These are phyloP conservation scores for Chascanopsetta lugubris DNA, from an alignment of 2,113 vertebrate species.

Conservation along the genomic window DNA sequence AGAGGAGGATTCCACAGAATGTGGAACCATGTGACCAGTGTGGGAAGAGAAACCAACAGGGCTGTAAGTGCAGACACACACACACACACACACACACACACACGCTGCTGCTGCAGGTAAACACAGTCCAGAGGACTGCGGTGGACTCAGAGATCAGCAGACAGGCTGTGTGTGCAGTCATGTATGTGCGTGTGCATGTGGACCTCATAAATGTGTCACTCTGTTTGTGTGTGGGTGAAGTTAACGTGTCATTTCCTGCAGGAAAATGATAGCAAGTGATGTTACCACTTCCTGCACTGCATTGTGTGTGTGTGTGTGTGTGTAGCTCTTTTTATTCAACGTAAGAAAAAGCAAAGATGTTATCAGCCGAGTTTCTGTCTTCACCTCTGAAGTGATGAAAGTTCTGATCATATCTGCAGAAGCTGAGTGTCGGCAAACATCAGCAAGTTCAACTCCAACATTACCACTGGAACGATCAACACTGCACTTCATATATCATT, in stretches of 20 bases:
- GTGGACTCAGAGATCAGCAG: background rate
- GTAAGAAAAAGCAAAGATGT: background rate
- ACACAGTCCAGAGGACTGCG: background rate
- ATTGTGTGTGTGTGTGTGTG: slow-evolving; percentile 22
- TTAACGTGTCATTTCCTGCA: slow-evolving; percentile 77
- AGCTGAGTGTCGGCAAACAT: background rate
- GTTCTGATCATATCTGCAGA: background rate
- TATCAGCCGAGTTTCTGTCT: background rate
- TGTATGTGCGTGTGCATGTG: background rate
- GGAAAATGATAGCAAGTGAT: slow-evolving; percentile 59
- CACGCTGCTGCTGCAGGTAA: slow-evolving; percentile 10
- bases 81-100: background rate
- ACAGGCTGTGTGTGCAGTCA: background rate
- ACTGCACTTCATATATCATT: background rate
- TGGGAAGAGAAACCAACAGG: slow-evolving; percentile 33
- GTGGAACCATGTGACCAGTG: slow-evolving; percentile 7
- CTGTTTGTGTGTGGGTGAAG: slow-evolving; percentile 23
- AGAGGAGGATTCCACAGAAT: slow-evolving; percentile 31
- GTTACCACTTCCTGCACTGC: slow-evolving; percentile 74
- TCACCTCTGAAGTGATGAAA: background rate
- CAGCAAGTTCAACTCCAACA: background rate
- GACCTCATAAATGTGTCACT: slow-evolving; percentile 20
- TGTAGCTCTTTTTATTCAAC: background rate
- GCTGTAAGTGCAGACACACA: slow-evolving; percentile 16
- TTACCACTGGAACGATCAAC: too few species aligned